Base-by-base conservation (phyloP, 2,888 invertebrate genomes). In the Chironomus tentans region DNA sequence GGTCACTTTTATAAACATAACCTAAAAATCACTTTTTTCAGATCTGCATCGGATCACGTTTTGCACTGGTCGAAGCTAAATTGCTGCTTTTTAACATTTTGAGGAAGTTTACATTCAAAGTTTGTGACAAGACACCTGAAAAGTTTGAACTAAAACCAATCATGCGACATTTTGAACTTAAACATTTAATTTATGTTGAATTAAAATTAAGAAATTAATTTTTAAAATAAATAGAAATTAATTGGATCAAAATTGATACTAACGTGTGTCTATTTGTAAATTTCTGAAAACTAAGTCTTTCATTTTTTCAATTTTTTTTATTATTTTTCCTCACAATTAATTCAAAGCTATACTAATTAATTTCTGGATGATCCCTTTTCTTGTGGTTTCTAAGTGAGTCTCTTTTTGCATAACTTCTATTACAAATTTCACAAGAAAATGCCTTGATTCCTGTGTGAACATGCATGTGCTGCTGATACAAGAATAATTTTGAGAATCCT, bases 361-460 rank as follows among this genome's bases (percentile, higher is more conserved):
- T 12, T n/a, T 24, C 65, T 4, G 65, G 65, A 65, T 65, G 65
- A 65, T 65, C 65, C 2, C 65, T 6, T 24, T 62, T 73, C 62
- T 38, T 73, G 15, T 73, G 72, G 18, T 24, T 22, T 62, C 72
- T 61, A 15, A 75, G 24, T 46, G 74, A 75, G 6, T 75, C 74
- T 3, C 68, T 38, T 13, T 75, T 75, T 6, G 74, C 74, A 24
- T 46, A 75, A 12, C 47, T 38, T 68, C 15, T 46, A 28, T 68
- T 61, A 18, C 74, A 75, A 7, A 68, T 13, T 0, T 75, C 68
- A 22, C 74, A 75, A 13, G 13, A 22, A 24, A 68, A 75, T 0
- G 18, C 68, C 48, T 75, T 75, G 6, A 75, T 75, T 22, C 74
- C 74, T 10, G 65, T 47, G 10, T 75, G 74, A 13, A 75, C 24